Conservation (phyloP, 2,888 invertebrate species). For the Linyphia triangularis region DNA sequence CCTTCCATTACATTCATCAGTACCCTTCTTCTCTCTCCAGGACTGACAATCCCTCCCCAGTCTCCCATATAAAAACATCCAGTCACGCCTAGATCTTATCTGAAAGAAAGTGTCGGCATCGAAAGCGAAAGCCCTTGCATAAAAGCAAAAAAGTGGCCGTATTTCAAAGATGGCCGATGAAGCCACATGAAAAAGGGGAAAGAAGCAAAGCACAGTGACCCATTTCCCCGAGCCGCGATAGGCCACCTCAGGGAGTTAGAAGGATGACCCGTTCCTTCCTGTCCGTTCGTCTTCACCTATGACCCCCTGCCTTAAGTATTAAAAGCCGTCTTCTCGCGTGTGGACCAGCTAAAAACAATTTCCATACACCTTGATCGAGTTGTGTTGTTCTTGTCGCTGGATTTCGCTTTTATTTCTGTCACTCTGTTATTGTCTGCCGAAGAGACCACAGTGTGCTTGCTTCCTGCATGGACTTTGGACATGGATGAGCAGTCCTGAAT, state of each 20-base stretch:
- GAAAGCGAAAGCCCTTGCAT: too few species aligned
- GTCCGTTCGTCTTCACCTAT: constrained; percentile 65
- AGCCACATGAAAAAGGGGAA: constrained; percentile 45
- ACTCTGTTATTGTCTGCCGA: constrained; percentile 15
- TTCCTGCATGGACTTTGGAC: constrained; percentile 25
- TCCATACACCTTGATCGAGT: constrained; percentile 24
- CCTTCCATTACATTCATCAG: too few species aligned
- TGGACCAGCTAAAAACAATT: constrained; percentile 50
- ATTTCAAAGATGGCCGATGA: constrained; percentile 60
- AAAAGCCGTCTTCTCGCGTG: constrained; percentile 68
- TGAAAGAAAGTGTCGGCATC: too few species aligned
- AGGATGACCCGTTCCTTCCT: constrained; percentile 72
- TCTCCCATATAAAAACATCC: too few species aligned
- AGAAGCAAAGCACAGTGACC: constrained; percentile 65
- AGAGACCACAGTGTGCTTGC: background rate
- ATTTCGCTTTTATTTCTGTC: constrained; percentile 42
- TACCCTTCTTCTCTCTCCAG: too few species aligned
- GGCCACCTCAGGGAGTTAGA: constrained; percentile 49
- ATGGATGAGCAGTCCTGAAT: background rate
- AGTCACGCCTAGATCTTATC: too few species aligned
- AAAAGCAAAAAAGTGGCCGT: constrained; percentile 54
- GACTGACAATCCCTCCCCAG: too few species aligned
- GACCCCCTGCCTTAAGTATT: constrained; percentile 73
- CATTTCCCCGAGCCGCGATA: constrained; percentile 69
- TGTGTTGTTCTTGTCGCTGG: constrained; percentile 13